phyloP scores from a whole-genome alignment of 2,797 vertebrate species.

The Dallia pectoralis region DNA sequence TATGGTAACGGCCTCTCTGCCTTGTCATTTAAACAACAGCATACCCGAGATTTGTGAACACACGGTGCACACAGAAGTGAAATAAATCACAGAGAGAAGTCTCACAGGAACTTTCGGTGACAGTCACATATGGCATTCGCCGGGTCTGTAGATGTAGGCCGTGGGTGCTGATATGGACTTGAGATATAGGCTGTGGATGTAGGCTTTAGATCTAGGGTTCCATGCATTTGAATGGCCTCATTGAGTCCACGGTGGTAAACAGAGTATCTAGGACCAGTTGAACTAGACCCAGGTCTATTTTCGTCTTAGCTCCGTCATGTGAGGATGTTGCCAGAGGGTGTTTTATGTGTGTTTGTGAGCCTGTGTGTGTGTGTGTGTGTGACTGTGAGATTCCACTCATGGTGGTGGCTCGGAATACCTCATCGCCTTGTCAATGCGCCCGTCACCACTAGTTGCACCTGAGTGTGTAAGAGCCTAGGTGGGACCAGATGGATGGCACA shows the following conservation, averaged over 20 bases:
- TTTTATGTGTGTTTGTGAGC: constrained; percentile 16
- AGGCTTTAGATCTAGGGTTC: too few species aligned
- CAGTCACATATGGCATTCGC: not conserved
- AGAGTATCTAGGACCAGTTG: not conserved
- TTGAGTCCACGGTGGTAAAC: not conserved
- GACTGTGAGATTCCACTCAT: constrained; percentile 2
- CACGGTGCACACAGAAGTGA: not conserved
- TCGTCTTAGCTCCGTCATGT: constrained; percentile 22
- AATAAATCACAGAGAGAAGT: not conserved
- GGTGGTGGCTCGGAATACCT: not conserved
- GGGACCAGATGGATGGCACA: not conserved
- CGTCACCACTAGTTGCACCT: not conserved
- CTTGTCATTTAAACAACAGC: not conserved
- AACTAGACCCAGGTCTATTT: constrained; percentile 8
- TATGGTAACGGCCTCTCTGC: not conserved
- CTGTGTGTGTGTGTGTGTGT: constrained; percentile 1
- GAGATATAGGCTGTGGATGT: too few species aligned
- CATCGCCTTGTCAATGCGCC: not conserved
- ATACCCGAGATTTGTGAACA: not conserved
- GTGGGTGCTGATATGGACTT: too few species aligned
- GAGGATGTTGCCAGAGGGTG: constrained; percentile 19
- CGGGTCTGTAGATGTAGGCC: too few species aligned
- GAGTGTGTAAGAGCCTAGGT: not conserved
- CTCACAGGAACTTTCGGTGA: not conserved
- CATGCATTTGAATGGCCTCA: too few species aligned